Evolutionary conservation across 2,113 vertebrate genomes (phyloP).

Genomic region (Podocnemis expansa): DNA sequence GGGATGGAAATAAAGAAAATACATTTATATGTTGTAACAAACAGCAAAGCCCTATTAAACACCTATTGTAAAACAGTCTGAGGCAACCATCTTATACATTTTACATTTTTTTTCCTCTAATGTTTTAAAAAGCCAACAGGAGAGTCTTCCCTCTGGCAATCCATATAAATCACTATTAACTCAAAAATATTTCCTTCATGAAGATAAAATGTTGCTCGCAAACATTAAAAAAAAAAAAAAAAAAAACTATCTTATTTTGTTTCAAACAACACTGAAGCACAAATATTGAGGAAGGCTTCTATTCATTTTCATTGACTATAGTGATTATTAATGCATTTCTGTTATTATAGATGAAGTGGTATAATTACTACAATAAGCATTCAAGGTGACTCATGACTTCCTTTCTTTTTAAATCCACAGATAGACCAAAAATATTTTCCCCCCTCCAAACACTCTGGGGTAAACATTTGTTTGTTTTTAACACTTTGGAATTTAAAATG

Average conservation of each 20-base stretch:
- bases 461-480: background rate
- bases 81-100: background rate
- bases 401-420: background rate
- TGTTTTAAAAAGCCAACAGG: background rate
- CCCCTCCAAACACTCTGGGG: background rate
- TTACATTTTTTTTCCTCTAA: background rate
- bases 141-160: background rate
- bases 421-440: background rate
- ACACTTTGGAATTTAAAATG: background rate
- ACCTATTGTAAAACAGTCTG: background rate
- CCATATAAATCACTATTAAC: background rate
- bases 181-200: background rate
- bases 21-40: background rate
- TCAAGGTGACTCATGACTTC: background rate
- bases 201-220: background rate
- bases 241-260: background rate
- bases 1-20: background rate
- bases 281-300: background rate
- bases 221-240: background rate
- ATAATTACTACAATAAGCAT: background rate
- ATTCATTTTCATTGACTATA: background rate
- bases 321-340: background rate
- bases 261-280: background rate
- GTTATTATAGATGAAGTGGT: background rate
- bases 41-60: background rate